phyloP scores from a whole-genome alignment of 1,140 invertebrate genomes.

The Triops cancriformis region DNA sequence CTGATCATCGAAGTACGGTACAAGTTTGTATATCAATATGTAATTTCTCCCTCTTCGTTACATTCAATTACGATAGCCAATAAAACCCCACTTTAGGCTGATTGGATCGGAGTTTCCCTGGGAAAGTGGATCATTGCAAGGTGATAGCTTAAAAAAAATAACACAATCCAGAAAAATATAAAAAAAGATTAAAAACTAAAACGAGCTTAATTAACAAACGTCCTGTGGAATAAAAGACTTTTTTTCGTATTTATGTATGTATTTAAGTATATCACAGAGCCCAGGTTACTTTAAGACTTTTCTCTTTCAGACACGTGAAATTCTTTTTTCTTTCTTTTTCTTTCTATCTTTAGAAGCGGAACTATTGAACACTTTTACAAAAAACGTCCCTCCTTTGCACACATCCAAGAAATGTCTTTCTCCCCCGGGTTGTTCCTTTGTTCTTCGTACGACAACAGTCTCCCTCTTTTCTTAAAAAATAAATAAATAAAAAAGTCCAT shows the following conservation, averaged over 20 bases:
- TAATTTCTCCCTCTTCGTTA: too few species aligned
- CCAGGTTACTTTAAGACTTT: conserved; percentile 3
- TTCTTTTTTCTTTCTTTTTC: not conserved
- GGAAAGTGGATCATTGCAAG: too few species aligned
- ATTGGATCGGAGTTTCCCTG: too few species aligned
- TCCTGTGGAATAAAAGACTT: too few species aligned
- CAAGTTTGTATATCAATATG: too few species aligned
- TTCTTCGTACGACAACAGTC: not conserved
- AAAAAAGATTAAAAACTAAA: too few species aligned
- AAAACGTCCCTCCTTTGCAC: not conserved
- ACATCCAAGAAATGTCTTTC: not conserved
- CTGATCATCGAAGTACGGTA: too few species aligned
- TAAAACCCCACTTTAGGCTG: too few species aligned
- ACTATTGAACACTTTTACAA: not conserved
- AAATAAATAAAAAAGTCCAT: not conserved
- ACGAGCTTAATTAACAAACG: too few species aligned
- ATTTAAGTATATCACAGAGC: conserved; percentile 7
- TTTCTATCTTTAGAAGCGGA: not conserved
- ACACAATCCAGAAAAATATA: too few species aligned
- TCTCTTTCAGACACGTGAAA: not conserved
- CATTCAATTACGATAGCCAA: too few species aligned
- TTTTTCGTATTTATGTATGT: not conserved
- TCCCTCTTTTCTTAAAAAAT: not conserved
- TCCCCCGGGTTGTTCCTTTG: not conserved
- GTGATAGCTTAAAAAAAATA: too few species aligned